phyloP scores from a whole-genome alignment of 2,888 invertebrate species.

The Andrena hattorfiana region DNA sequence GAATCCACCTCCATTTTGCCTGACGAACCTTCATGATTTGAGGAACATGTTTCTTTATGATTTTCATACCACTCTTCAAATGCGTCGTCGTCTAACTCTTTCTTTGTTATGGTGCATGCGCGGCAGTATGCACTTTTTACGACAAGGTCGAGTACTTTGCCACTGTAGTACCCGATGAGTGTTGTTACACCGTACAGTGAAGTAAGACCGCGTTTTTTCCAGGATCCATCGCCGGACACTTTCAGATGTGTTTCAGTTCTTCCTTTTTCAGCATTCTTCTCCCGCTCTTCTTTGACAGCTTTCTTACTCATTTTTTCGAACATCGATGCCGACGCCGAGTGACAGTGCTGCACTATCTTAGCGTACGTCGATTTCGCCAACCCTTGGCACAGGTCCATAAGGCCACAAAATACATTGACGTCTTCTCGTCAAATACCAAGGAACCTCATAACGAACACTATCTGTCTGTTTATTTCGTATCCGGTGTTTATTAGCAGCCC shows the following conservation, averaged over 20 bases:
- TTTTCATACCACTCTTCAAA: conserved; percentile 61
- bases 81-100: conserved; percentile 41
- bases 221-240: conserved; percentile 70
- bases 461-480: conserved; percentile 10
- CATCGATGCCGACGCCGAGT: not conserved
- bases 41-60: conserved; percentile 61
- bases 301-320: no score
- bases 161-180: conserved; percentile 59
- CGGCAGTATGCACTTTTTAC: conserved; percentile 66
- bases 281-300: no score
- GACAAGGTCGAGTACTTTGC: conserved; percentile 65
- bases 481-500: not conserved
- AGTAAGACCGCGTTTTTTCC: conserved; percentile 68
- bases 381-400: not conserved
- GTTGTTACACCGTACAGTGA: conserved; percentile 70
- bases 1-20: conserved; percentile 67
- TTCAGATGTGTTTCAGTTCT: conserved; percentile 53
- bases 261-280: no score
- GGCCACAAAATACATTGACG: no score
- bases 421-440: not conserved
- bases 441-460: conserved; percentile 17
- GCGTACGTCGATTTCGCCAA: not conserved
- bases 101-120: conserved; percentile 54
- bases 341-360: conserved; percentile 11
- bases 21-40: conserved; percentile 60